Evolutionary conservation across 2,113 vertebrate genomes (phyloP), one percentile per base, ranked within the genome.

Genomic region (Porphyrio hochstetteri): DNA sequence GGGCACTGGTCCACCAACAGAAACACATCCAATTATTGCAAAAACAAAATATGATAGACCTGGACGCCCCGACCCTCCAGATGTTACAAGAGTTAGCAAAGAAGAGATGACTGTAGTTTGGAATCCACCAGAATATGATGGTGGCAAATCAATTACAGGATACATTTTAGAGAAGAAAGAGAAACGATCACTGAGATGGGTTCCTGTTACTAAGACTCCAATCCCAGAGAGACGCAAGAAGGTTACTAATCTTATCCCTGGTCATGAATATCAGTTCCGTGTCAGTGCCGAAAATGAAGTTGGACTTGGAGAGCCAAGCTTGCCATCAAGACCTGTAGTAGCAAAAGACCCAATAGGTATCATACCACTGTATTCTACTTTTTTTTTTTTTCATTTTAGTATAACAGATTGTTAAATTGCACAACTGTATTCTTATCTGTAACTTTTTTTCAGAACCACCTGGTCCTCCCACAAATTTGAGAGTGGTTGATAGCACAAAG

Each of bases 241-340:
- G 90, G 99, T 99, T 57, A 98, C 98, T 84, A 99, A 99, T 95
- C 98, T 99, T 67, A 97, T 99, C 87, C 99, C 99, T 56, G 99
- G 98, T 84, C 99, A 99, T 55, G 99, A 99, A 92, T 99, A 99
- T 91, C 99, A 99, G 95, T 99, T 99, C 98, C 98, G 99, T 24
- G 99, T 99, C 93, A 99, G 99, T 95, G 99, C 99, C 11, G 99
- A 99, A 98, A 99, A 99, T 98, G 99, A 99, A 98, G 98, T 99
- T 18, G 99, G 99, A 90, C 92, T 99, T 82, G 98, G 99, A 96
- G 98, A 97, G 84, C 98, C 99, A 93, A 99, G 99, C 95, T 98
- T 99, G 86, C 98, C 99, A 59, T 99, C 99, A 82, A 98, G 98
- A 96, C 98, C 99, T 82, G 98, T 99, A 86, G 96, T 99, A 88